phyloP scores from a whole-genome alignment of 2,113 vertebrate species.

The Phaethon lepturus region DNA sequence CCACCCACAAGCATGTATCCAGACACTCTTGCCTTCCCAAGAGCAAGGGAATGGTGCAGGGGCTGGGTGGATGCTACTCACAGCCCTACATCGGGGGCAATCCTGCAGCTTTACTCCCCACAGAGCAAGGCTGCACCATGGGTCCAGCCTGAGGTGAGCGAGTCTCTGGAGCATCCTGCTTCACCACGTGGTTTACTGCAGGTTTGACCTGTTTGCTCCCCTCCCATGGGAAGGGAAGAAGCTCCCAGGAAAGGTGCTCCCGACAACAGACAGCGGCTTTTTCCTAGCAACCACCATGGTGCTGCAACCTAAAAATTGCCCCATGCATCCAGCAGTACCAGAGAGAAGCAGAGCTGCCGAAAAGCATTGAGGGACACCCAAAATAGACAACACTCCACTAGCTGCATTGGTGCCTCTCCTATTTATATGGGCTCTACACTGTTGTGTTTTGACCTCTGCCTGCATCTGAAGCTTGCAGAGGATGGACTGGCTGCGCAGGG shows the following conservation, averaged over 20 bases:
- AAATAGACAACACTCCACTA: background rate
- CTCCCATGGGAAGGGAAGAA: background rate
- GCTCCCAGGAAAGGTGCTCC: background rate
- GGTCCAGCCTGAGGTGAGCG: rapidly evolving
- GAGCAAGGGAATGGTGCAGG: background rate
- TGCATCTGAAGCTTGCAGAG: background rate
- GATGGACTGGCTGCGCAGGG: background rate
- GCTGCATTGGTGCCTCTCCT: background rate
- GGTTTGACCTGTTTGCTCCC: background rate
- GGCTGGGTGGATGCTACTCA: background rate
- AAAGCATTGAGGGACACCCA: background rate
- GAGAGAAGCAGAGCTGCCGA: background rate
- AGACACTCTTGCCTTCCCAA: background rate
- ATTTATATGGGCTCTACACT: background rate
- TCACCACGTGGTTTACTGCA: background rate
- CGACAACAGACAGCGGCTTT: background rate
- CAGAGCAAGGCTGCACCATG: rapidly evolving
- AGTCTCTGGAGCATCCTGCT: background rate
- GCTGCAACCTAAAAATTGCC: background rate
- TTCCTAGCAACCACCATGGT: background rate
- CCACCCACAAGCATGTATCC: background rate
- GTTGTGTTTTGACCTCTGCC: background rate
- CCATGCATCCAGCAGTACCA: background rate
- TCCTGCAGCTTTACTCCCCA: background rate
- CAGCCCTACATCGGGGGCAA: rapidly evolving